Evolutionary conservation across 2,113 vertebrate species (phyloP).

Genomic region (Grammomys surdaster): DNA sequence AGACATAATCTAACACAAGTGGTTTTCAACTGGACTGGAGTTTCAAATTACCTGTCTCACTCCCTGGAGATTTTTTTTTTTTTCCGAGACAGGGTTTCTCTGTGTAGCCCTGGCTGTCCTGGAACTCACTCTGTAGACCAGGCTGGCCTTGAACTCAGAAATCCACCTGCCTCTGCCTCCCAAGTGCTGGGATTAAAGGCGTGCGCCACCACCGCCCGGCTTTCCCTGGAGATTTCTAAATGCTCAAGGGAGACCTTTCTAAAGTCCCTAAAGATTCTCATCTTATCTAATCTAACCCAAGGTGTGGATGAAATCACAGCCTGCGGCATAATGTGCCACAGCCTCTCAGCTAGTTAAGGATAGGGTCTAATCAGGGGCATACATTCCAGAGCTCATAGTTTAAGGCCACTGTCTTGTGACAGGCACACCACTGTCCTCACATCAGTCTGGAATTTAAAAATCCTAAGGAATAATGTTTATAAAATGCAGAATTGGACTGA

Average conservation of each 20-base stretch:
- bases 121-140: no score
- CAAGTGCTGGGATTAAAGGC: no score
- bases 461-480: slow-evolving; percentile 32
- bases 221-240: neutral
- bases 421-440: neutral
- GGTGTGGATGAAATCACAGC: slow-evolving; percentile 24
- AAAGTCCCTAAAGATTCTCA: neutral
- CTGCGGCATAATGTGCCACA: neutral
- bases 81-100: no score
- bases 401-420: neutral
- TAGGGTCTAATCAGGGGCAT: neutral
- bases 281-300: slow-evolving; percentile 35
- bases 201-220: no score
- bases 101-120: no score
- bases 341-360: slow-evolving; percentile 14
- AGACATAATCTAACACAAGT: slow-evolving; percentile 39
- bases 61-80: neutral
- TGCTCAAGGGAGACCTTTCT: neutral
- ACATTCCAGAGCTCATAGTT: neutral
- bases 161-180: no score
- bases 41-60: slow-evolving; percentile 19
- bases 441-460: slow-evolving; percentile 20
- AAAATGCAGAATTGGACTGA: slow-evolving; percentile 39
- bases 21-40: slow-evolving; percentile 28
- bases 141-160: no score